Evolutionary conservation across 2,797 vertebrate genomes (phyloP).

Genomic region (Echeneis naucrates): DNA sequence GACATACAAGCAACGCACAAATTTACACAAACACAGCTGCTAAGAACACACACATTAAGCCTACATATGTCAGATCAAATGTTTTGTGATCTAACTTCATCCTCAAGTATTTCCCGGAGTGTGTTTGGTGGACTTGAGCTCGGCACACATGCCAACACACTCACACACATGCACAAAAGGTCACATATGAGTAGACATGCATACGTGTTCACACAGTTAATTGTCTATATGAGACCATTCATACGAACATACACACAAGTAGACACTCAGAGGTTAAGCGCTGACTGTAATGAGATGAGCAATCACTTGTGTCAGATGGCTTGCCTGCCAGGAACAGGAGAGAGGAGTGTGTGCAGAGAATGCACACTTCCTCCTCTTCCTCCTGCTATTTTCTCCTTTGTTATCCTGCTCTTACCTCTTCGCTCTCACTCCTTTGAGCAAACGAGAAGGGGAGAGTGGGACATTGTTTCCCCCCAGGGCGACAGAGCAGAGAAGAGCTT

Average conservation of each 20-base stretch:
- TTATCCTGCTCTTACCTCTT: constrained; percentile 6
- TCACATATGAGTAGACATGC: constrained; percentile 28
- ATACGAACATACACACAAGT: constrained; percentile 12
- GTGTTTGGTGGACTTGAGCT: constrained; percentile 26
- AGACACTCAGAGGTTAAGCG: constrained; percentile 57
- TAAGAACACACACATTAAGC: constrained; percentile 12
- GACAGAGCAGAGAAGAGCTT: constrained; percentile 48
- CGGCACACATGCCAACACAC: not conserved
- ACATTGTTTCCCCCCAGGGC: constrained; percentile 50
- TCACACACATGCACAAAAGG: constrained; percentile 25
- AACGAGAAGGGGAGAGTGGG: constrained; percentile 40
- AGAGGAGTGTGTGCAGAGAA: constrained; percentile 52
- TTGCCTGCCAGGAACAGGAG: constrained; percentile 65
- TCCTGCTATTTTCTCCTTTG: constrained; percentile 9
- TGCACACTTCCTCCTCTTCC: constrained; percentile 21
- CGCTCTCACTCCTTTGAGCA: constrained; percentile 34
- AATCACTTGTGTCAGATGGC: constrained; percentile 79
- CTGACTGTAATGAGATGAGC: constrained; percentile 76
- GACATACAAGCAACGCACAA: constrained; percentile 24
- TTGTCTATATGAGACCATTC: constrained; percentile 8
- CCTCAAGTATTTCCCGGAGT: constrained; percentile 56
- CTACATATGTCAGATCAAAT: constrained; percentile 50
- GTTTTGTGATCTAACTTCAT: constrained; percentile 24
- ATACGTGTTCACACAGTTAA: constrained; percentile 47
- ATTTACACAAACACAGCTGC: constrained; percentile 12